A percentile compares a stretch with the other conserved stretches of the same genome.
Evolutionary conservation across 2,113 vertebrate species (phyloP).

Genomic region (Dromas ardeola): DNA sequence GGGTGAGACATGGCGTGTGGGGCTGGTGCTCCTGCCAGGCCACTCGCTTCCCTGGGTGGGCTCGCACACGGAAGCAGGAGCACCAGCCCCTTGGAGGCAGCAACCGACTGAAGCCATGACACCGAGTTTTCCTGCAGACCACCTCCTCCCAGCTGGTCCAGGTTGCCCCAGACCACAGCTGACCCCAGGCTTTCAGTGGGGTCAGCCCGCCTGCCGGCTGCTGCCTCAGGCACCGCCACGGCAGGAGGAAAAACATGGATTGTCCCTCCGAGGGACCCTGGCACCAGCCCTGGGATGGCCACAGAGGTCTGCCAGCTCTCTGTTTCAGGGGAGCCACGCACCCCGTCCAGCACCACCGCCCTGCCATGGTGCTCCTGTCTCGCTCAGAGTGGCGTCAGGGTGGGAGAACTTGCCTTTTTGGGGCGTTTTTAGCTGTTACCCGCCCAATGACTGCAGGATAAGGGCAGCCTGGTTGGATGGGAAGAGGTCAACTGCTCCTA

Average conservation of each 20-base stretch:
- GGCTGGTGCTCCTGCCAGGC: background rate
- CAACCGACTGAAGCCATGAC: background rate
- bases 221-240: background rate
- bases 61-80: rapidly evolving
- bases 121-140: background rate
- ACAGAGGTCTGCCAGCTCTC: background rate
- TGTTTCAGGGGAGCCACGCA: rapidly evolving
- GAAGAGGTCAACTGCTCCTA: background rate
- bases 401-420: background rate
- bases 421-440: background rate
- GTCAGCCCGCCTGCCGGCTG: background rate
- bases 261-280: background rate
- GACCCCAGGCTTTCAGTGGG: background rate
- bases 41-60: background rate
- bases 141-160: background rate
- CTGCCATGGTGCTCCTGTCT: background rate
- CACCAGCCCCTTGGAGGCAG: background rate
- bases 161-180: background rate
- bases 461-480: background rate
- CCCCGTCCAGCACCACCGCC: background rate
- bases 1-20: background rate
- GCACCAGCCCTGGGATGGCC: background rate
- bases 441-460: background rate
- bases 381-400: rapidly evolving
- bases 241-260: background rate